These are phyloP conservation scores for Drosophila bifasciata DNA, from an alignment of 1,140 invertebrate genomes.

Conservation along the genomic window DNA sequence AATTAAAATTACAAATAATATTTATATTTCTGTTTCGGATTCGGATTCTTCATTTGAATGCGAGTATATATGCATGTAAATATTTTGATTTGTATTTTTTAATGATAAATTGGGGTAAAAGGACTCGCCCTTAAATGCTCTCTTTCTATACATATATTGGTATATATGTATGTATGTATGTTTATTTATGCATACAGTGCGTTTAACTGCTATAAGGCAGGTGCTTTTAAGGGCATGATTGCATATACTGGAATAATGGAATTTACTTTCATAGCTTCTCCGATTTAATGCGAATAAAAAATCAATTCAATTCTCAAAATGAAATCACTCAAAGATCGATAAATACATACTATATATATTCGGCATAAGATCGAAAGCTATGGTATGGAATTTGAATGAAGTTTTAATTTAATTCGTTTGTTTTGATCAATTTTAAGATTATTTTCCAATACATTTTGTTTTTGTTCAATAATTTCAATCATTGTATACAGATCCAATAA, in stretches of 20 bases:
- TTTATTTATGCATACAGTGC: conserved; percentile 7
- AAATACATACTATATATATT: conserved; percentile 17
- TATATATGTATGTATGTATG: background rate
- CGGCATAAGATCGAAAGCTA: too few species aligned
- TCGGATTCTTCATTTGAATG: conserved; percentile 14
- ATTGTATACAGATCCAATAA: background rate
- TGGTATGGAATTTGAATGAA: too few species aligned
- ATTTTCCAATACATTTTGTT: too few species aligned
- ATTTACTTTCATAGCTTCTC: background rate
- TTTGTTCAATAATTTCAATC: too few species aligned
- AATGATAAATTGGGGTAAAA: conserved; percentile 1
- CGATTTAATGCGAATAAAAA: conserved; percentile 24
- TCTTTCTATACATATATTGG: conserved; percentile 8
- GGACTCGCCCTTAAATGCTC: conserved; percentile 37
- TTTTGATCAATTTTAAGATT: background rate
- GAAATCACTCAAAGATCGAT: background rate
- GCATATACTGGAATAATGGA: background rate
- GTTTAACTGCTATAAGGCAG: conserved; percentile 26
- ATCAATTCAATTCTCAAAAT: conserved; percentile 31
- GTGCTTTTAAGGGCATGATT: too few species aligned
- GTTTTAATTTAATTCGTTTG: background rate
- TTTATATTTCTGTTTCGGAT: background rate
- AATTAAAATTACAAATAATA: too few species aligned
- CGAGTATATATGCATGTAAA: conserved; percentile 13
- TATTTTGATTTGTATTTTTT: too few species aligned